Evolutionary conservation across 1,140 invertebrate species (phyloP).

Genomic region (Oreohelix idahoensis): DNA sequence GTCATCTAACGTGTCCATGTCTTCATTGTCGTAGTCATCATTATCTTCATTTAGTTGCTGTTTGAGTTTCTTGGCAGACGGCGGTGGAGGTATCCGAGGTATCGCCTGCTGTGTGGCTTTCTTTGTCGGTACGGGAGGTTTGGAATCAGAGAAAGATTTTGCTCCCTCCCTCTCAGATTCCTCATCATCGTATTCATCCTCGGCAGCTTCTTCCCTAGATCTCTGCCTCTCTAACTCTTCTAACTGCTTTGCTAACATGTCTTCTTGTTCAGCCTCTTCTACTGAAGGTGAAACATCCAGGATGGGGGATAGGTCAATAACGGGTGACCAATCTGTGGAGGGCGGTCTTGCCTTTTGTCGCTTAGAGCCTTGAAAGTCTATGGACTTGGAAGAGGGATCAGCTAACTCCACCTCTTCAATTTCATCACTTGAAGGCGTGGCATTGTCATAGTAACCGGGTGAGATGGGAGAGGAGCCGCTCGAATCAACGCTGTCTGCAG

Average conservation of each 20-base stretch:
- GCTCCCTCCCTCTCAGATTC: conserved; percentile 35
- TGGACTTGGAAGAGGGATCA: conserved; percentile 68
- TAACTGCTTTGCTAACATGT: conserved; percentile 71
- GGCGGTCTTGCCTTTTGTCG: conserved; percentile 71
- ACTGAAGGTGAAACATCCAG: conserved; percentile 75
- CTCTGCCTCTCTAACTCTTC: conserved; percentile 59
- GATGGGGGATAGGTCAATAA: conserved; percentile 75
- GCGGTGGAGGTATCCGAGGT: conserved; percentile 29
- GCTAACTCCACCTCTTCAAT: conserved; percentile 65
- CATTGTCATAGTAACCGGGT: conserved; percentile 64
- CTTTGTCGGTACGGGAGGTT: not conserved
- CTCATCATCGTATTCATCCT: conserved; percentile 49
- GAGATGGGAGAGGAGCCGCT: conserved; percentile 61
- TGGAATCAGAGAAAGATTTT: conserved; percentile 1
- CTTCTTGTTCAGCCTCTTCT: conserved; percentile 74
- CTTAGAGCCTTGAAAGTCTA: conserved; percentile 70
- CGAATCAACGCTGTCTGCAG: conserved; percentile 55
- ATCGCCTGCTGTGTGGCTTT: not conserved
- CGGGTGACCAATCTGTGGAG: conserved; percentile 74
- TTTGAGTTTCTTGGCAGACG: conserved; percentile 34
- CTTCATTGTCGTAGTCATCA: conserved; percentile 37
- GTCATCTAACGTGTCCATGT: conserved; percentile 29
- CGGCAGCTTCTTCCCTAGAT: conserved; percentile 53
- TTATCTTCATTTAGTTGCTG: conserved; percentile 35
- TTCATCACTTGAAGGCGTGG: conserved; percentile 44